These are phyloP conservation scores for Callyntrura sp. DNA, from an alignment of 2,888 invertebrate genomes.

Conservation along the genomic window DNA sequence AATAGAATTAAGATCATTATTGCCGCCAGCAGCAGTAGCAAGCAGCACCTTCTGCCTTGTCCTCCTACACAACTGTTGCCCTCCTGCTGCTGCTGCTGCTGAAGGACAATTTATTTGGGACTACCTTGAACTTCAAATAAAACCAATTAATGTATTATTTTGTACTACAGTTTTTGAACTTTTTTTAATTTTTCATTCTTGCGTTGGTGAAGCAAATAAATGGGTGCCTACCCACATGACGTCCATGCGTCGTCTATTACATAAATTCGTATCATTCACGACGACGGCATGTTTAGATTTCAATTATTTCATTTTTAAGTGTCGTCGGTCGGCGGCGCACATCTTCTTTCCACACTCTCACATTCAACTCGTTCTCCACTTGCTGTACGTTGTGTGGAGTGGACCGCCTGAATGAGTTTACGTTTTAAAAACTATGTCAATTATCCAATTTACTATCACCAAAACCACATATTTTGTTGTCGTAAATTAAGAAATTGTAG, in stretches of 20 bases:
- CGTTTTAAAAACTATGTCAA: constrained; percentile 12
- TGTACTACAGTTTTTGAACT: no score
- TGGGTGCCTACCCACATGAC: neutral
- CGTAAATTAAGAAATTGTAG: constrained; percentile 2
- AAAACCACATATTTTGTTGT: neutral
- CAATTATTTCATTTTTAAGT: constrained; percentile 12
- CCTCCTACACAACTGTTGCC: neutral
- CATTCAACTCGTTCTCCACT: no score
- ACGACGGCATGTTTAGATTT: constrained; percentile 22
- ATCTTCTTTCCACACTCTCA: constrained; percentile 32
- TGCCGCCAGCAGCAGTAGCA: neutral
- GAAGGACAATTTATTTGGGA: neutral
- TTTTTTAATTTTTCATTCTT: neutral
- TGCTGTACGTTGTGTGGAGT: no score
- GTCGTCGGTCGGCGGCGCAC: constrained; percentile 6
- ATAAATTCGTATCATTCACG: neutral
- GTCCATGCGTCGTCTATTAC: neutral
- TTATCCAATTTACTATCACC: neutral
- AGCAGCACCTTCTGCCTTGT: neutral
- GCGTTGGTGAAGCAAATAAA: neutral
- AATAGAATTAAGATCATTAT: neutral
- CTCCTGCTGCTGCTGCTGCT: neutral
- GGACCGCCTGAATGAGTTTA: constrained; percentile 1
- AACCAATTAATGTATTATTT: neutral
- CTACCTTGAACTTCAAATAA: constrained; percentile 25